A percentile compares a stretch with the other conserved stretches of the same genome.
These are phyloP conservation scores for Poecilia velifera DNA, from an alignment of 2,797 vertebrate species.

Conservation along the genomic window DNA sequence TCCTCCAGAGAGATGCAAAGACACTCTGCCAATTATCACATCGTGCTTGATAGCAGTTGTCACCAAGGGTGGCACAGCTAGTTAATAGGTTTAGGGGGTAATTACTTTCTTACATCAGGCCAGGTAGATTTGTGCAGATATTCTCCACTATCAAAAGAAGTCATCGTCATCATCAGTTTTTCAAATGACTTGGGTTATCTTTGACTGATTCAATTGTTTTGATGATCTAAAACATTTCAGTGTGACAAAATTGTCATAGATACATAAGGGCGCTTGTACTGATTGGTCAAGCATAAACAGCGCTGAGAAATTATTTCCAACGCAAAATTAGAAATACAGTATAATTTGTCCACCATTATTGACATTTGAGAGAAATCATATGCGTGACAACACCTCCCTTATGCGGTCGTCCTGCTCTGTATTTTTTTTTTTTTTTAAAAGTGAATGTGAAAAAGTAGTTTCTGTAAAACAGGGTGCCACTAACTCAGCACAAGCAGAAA, in stretches of 20 bases:
- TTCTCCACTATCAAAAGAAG: neutral
- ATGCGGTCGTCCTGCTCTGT: too few species aligned
- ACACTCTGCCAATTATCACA: neutral
- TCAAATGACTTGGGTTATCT: neutral
- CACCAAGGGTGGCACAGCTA: neutral
- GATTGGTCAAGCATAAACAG: too few species aligned
- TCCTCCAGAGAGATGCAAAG: neutral
- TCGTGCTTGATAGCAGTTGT: neutral
- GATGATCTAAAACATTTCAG: neutral
- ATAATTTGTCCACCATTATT: too few species aligned
- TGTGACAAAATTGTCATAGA: neutral
- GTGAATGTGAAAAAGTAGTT: too few species aligned
- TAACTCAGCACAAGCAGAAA: neutral
- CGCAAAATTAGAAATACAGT: too few species aligned
- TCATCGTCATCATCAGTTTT: neutral
- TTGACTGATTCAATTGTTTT: neutral
- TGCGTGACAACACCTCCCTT: too few species aligned
- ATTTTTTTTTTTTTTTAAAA: too few species aligned
- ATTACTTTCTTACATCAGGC: neutral
- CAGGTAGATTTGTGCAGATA: neutral
- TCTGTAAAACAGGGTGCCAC: neutral
- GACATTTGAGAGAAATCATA: too few species aligned
- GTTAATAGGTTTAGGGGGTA: neutral
- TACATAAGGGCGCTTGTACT: neutral
- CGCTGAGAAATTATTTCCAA: too few species aligned